Evolutionary conservation across 2,888 invertebrate genomes (phyloP).

Genomic region (Euplagia quadripunctaria): DNA sequence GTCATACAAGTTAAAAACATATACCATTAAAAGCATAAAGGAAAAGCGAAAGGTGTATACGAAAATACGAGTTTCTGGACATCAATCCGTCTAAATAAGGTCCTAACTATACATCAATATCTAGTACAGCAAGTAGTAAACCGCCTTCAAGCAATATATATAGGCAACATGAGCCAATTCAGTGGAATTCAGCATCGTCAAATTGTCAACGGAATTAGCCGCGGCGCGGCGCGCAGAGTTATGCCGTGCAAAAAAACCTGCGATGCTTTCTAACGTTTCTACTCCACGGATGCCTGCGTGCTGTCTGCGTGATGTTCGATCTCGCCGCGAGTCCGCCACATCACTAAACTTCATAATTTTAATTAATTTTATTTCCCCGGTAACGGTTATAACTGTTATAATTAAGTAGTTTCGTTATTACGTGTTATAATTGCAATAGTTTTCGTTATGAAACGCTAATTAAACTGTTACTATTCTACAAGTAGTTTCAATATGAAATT

Average conservation of each 20-base stretch:
- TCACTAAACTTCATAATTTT: conserved; percentile 51
- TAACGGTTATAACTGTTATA: conserved; percentile 24
- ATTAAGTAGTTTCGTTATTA: conserved; percentile 6
- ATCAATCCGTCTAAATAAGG: neutral
- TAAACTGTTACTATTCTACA: neutral
- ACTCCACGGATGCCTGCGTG: conserved; percentile 75
- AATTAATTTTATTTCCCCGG: conserved; percentile 45
- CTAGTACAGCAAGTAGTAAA: conserved; percentile 10
- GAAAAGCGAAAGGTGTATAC: neutral
- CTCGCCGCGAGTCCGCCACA: conserved; percentile 35
- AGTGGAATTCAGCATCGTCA: conserved; percentile 42
- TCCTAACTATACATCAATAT: neutral
- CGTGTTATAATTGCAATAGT: conserved; percentile 6
- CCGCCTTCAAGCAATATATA: conserved; percentile 13
- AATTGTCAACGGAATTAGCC: conserved; percentile 54
- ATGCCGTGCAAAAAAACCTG: conserved; percentile 70
- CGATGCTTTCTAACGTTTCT: conserved; percentile 81
- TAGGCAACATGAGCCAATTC: conserved; percentile 45
- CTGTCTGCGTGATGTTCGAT: conserved; percentile 40
- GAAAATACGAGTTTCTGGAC: neutral
- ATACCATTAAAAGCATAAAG: neutral
- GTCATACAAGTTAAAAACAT: no score
- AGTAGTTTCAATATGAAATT: conserved; percentile 6
- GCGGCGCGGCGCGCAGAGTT: conserved; percentile 56
- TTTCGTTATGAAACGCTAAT: neutral